Base-by-base conservation (phyloP, 2,888 invertebrate genomes). In the Homarus gammarus region DNA sequence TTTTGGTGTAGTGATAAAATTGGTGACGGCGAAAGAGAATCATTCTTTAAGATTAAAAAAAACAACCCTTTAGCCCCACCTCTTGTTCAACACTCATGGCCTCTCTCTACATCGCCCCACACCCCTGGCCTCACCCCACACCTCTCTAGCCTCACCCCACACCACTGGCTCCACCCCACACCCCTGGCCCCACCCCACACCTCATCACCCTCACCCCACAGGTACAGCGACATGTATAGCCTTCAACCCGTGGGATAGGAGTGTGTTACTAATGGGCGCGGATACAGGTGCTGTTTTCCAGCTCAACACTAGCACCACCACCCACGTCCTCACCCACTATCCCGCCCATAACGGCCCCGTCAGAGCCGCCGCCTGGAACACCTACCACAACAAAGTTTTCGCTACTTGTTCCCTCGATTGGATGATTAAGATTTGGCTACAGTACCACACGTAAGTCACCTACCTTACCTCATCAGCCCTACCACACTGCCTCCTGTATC, bases 281-380 rank as follows among this genome's bases (percentile, higher is more conserved):
- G 98, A 99, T 93, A 98, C 98, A 93, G 99, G 99, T n/a, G 95
- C 96, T 36, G 97, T 99, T 92, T 98, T 97, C 94, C 97, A 98
- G 92, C 98, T 99, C 94, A 98, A 98, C 91, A 97, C 97, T 93
- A 93, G 92, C 92, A 94, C 51, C 93, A 93, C 92, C 93, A 94
- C 8, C 93, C 93, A 92, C 93, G 93, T 84, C 49, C 83, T 92
- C 64, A 78, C 61, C 33, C 82, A 85, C 27, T 92, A 92, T 84
- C 75, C 61, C 38, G 94, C 94, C 27, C 95, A 95, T 92, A 93
- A 94, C 87, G 94, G 94, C 93, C 93, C 94, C 33, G 94, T 95
- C 49, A 94, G 94, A 92, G 93, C 93, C 92, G 91, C 94, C 15
- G 93, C 93, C 38, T 95, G 95, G 95, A 95, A 95, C 92, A 93